Evolutionary conservation across 1,140 invertebrate genomes (phyloP), one percentile per base, ranked within the genome.

Genomic region (Monochamus saltuarius): DNA sequence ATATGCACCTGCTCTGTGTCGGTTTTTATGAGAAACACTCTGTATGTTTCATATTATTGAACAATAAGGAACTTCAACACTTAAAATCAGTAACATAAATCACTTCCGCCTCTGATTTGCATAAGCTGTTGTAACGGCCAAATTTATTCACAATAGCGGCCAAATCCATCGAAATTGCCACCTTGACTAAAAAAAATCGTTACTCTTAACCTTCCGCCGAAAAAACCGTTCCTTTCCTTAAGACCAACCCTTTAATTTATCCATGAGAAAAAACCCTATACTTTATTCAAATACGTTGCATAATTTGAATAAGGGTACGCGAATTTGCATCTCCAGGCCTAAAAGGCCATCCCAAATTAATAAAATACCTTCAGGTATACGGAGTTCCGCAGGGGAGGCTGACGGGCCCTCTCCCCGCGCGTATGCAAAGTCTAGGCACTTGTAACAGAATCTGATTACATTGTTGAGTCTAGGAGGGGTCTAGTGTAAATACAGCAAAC

Each of bases 261-360:
- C 62, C 72, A 60, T 73, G 72, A 72, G 72, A 73, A 73, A 73
- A 73, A 73, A 73, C 52, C 56, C 61, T 56, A 35, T 65, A 59
- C 60, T 43, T 65, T 64, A 70, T 72, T 72, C 62, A 60, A 72
- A 72, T 72, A 65, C 37, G 61, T 58, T 72, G 68, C 68, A 73
- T 66, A 73, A 62, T 63, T 68, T 67, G 68, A 61, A 61, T 66
- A 66, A 53, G 64, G 64, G 62, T 64, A 35, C 57, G 62, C 58
- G 59, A 51, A 72, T 73, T 73, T 73, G 70, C 72, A 73, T 73
- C 65, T 61, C 61, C 47, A 56, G 60, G 49, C 34, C 56, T 56
- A 65, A 71, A 72, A 68, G 68, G 67, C 70, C 66, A 72, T 63
- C 55, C 61, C 64, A 47, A 69, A 69, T 69, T 68, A 62, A 70